Percentiles rank a stretch among this genome's conserved stretches.
phyloP scores from a whole-genome alignment of 2,797 vertebrate species.

The Peromyscus eremicus region DNA sequence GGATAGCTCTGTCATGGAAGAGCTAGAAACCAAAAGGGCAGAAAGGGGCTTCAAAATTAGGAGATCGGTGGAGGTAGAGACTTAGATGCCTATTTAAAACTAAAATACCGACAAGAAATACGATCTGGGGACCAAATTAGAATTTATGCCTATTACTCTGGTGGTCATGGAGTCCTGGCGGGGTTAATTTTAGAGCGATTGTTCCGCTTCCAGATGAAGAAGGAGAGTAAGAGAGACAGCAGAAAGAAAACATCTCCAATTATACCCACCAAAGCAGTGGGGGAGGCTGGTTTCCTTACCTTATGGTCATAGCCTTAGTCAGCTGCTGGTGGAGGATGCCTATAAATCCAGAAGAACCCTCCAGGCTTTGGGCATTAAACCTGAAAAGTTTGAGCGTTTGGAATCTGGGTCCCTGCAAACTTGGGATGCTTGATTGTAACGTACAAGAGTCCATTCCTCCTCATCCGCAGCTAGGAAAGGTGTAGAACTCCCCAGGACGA shows the following conservation, averaged over 20 bases:
- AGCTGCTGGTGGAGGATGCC: background rate
- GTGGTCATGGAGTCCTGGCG: conserved; percentile 76
- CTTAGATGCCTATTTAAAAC: conserved; percentile 84
- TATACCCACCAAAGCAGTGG: background rate
- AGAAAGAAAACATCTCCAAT: conserved; percentile 14
- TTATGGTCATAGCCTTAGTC: background rate
- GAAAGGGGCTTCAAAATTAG: conserved; percentile 85
- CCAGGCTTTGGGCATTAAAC: background rate
- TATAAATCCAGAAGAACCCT: background rate
- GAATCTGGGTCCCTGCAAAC: background rate
- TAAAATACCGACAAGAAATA: conserved; percentile 86
- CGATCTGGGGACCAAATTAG: conserved; percentile 82
- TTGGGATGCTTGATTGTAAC: background rate
- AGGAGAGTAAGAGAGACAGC: conserved; percentile 67
- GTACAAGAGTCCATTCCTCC: background rate
- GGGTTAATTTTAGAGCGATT: conserved; percentile 81
- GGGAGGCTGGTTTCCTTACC: rapidly evolving
- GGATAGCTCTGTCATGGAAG: conserved; percentile 84
- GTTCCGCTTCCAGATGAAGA: conserved; percentile 80
- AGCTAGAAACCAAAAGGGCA: conserved; percentile 87
- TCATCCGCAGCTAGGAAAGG: background rate
- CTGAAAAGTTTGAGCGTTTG: conserved; percentile 31
- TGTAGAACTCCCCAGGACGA: background rate
- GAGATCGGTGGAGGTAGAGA: conserved; percentile 78
- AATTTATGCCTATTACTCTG: conserved; percentile 83